Conservation (phyloP, 2,113 vertebrate genomes). For the Hippocampus comes region DNA sequence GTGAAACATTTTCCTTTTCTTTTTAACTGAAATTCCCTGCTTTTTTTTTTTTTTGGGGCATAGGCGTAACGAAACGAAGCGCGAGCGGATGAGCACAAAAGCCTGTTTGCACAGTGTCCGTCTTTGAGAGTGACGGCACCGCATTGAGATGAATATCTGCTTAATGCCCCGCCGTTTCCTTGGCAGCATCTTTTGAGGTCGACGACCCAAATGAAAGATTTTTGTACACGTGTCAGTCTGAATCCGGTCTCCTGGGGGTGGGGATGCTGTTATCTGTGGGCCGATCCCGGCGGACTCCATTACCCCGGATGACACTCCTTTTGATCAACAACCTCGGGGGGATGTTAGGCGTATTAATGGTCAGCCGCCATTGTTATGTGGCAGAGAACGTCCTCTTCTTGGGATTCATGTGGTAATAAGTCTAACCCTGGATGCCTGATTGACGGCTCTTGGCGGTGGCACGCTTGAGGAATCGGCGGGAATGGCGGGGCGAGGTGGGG, state of each 20-base stretch:
- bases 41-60: not conserved
- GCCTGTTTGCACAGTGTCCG: conserved; percentile 4
- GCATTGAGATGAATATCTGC: conserved; percentile 62
- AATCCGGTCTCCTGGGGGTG: conserved; percentile 3
- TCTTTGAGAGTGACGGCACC: conserved; percentile 54
- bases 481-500: not conserved
- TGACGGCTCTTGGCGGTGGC: conserved; percentile 17
- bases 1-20: not conserved
- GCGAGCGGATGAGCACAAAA: conserved; percentile 49
- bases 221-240: conserved; percentile 20
- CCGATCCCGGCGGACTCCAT: not conserved
- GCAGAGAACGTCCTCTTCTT: conserved; percentile 5
- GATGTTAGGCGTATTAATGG: conserved; percentile 23
- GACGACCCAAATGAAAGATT: conserved; percentile 36
- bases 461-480: conserved; percentile 15
- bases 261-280: conserved; percentile 18
- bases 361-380: conserved; percentile 21
- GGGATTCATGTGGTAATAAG: conserved; percentile 48
- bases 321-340: conserved; percentile 20
- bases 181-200: conserved; percentile 36
- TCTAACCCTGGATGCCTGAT: conserved; percentile 16
- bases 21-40: not conserved
- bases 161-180: conserved; percentile 44
- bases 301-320: conserved; percentile 11
- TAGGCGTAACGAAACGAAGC: not conserved